Percentiles rank a stretch among this genome's conserved stretches.
phyloP scores from a whole-genome alignment of 1,140 invertebrate species.

The Psilanteris sp. region DNA sequence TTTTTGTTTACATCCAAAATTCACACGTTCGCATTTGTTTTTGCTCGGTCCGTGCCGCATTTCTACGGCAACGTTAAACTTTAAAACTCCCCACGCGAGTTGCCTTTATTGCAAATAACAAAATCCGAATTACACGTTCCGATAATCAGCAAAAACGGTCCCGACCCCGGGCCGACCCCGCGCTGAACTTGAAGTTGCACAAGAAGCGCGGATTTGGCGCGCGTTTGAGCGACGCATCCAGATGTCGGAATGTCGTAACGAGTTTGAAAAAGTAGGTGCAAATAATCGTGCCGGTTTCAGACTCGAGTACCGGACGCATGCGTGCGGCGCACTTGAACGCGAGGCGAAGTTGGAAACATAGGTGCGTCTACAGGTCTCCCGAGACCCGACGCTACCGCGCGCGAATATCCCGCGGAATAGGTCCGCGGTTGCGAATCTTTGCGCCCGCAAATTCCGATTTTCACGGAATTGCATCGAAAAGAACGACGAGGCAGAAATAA shows the following conservation, averaged over 20 bases:
- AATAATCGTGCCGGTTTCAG: conserved; percentile 45
- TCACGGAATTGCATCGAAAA: not conserved
- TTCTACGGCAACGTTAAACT: no score
- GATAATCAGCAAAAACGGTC: no score
- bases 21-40: no score
- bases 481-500: no score
- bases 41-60: no score
- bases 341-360: conserved; percentile 41
- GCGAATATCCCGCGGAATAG: conserved; percentile 4
- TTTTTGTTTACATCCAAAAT: no score
- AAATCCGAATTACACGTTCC: no score
- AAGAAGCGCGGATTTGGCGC: not conserved
- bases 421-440: not conserved
- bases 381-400: conserved; percentile 40
- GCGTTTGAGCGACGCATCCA: conserved; percentile 16
- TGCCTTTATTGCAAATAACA: no score
- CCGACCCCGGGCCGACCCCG: no score
- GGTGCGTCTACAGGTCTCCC: conserved; percentile 37
- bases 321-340: conserved; percentile 29
- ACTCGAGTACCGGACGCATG: conserved; percentile 39
- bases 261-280: conserved; percentile 44
- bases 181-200: no score
- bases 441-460: not conserved
- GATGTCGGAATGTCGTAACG: conserved; percentile 37
- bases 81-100: no score